Conservation (phyloP, 2,888 invertebrate species). For the Balanococcus diminutus region DNA sequence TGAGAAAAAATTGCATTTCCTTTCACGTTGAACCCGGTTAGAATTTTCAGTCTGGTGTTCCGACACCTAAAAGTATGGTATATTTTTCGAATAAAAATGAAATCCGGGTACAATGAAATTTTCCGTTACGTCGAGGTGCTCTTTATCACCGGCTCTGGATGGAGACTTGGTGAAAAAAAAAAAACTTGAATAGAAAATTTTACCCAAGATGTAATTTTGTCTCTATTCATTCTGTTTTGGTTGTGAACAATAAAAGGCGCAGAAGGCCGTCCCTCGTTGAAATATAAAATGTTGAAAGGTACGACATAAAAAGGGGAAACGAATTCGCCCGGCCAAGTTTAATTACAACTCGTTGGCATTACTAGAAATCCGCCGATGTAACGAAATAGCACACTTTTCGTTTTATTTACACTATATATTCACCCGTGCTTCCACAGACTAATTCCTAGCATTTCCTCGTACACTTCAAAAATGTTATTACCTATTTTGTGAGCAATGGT, state of each 20-base stretch:
- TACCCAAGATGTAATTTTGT: conserved; percentile 48
- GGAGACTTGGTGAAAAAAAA: conserved; percentile 20
- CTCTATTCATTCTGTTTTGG: conserved; percentile 47
- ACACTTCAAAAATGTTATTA: conserved; percentile 52
- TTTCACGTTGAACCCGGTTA: neutral
- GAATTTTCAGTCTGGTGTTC: neutral
- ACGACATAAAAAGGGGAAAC: conserved; percentile 46
- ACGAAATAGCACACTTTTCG: conserved; percentile 52
- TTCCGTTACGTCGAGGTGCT: neutral
- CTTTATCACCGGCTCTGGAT: neutral
- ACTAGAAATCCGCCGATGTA: conserved; percentile 53
- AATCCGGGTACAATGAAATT: conserved; percentile 10
- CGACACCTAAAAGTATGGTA: neutral
- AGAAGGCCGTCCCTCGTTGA: conserved; percentile 44
- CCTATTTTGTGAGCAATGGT: conserved; percentile 48
- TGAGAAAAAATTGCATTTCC: neutral
- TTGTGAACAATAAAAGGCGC: conserved; percentile 49
- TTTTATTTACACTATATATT: conserved; percentile 49
- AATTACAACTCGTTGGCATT: conserved; percentile 54
- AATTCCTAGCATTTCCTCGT: conserved; percentile 44
- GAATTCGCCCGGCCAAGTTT: conserved; percentile 50
- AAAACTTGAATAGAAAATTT: conserved; percentile 45
- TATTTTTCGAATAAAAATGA: neutral
- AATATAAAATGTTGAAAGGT: conserved; percentile 51
- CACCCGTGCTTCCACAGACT: conserved; percentile 13